Base-by-base conservation (phyloP, 2,797 vertebrate species). In the Danio choprae region DNA sequence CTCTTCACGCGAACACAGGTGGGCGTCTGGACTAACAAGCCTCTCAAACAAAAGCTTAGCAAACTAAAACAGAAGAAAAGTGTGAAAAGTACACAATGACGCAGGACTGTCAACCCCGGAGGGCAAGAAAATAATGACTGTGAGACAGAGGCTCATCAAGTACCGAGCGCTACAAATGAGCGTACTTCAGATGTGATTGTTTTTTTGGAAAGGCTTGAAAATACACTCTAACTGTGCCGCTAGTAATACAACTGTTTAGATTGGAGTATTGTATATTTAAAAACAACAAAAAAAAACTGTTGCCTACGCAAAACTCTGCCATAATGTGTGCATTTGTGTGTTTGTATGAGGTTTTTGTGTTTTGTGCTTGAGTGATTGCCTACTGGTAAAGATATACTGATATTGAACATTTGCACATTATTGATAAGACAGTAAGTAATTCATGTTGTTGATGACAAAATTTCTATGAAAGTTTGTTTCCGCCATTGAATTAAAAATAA, bases 1-100 rank as follows among this genome's bases (percentile, higher is more conserved):
- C 92, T 89, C 87, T 90, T 92, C 91, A 91, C 89, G 89, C 89
- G 87, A 86, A 90, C 89, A 89, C 80, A 88, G 67, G 93, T 93
- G 89, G 93, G 92, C 84, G 89, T 91, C 88, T 85, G 86, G 90
- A 88, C 89, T 80, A 88, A 78, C 64, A 78, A 69, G 12, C 20
- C 63, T 58, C 41, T 77, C 36, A 10, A 78, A 50, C 64, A 69
- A 78, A 68, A 58, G 53, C 13, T 0, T 48, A 59, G 22, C n/a
- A 7, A 78, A 69, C 65, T 78, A 16, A 56, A 64, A 68, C 44
- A 69, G 9, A 69, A 60, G 43, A 78, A 20, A 44, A 77, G 29
- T 48, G 64, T 15, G 16, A 59, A 69, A 59, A 50, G 53, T 22
- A 56, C 63, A 41, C 77, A 68, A 38, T 56, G 10, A 77, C 36